Evolutionary conservation across 2,797 vertebrate genomes (phyloP), one percentile per base, ranked within the genome.

Genomic region (Masticophis lateralis): DNA sequence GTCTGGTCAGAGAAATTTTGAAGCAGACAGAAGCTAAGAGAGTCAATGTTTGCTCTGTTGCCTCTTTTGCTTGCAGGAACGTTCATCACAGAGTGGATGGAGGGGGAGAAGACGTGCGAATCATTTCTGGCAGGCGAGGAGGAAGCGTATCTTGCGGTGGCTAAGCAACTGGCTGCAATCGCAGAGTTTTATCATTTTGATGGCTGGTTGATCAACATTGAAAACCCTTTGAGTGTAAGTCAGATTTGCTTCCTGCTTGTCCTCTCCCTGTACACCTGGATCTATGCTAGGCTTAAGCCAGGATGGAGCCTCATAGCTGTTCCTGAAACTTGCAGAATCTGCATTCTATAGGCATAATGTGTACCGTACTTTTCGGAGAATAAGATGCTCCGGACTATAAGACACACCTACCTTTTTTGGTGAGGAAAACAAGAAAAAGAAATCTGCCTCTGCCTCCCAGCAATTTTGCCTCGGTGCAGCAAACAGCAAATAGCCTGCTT

Each of bases 191-290:
- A 98, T 22, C 94, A 96, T 86, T 99, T 99, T 0, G 99, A 99
- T 0, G 99, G 99, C 92, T 99, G 99, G 99, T 98, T 99, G 55
- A 60, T 99, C 91, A 99, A 99, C 97, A 98, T 99, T 0, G 99
- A 99, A 97, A 99, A 99, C 94, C 0, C 37, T 0, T 98, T 99
- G 95, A 99, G 98, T 3, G 99, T 99, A 95, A 99, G 99, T 96
- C 0, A 0, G 43, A 28, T 16, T 18, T 53, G 51, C 9, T 13
- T 12, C 87, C 10, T 1, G 5, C 2, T 37, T 25, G 0, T 28
- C 25, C 55, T 5, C 0, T 47, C 56, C 32, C 16, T 7, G 16
- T 43, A n/a, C 37, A 16, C 55, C 55, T 55, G 28, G 56, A n/a
- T 55, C 37, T 28, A 13, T n/a, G 20, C 28, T 51, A 63, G 43